Conservation (phyloP, 92 coral and sea anemone genomes). For the Muricea muricata region DNA sequence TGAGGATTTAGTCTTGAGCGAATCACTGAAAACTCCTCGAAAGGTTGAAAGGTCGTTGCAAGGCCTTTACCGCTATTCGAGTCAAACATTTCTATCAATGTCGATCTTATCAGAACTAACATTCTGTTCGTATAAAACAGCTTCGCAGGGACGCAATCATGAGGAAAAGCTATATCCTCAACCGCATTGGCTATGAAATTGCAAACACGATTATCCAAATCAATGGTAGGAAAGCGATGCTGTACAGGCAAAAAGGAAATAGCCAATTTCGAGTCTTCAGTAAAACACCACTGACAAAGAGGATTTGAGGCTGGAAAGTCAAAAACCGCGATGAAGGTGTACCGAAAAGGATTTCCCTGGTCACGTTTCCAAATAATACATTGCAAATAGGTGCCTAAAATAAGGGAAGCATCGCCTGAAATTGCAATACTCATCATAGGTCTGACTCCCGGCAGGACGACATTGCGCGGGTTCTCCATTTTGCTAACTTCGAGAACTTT, state of each 20-base stretch:
- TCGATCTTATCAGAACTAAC: neutral
- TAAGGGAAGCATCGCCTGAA: neutral
- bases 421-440: neutral
- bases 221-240: neutral
- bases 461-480: neutral
- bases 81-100: neutral
- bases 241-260: neutral
- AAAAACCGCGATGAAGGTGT: neutral
- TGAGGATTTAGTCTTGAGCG: neutral
- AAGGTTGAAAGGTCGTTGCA: neutral
- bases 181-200: too few species aligned
- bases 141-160: neutral
- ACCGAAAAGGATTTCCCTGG: neutral
- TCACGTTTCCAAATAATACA: neutral
- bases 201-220: neutral
- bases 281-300: neutral
- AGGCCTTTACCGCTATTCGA: neutral
- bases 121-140: neutral
- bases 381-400: neutral
- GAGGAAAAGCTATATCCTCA: too few species aligned
- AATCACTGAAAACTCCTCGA: neutral
- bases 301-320: too few species aligned
- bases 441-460: neutral
- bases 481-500: neutral
- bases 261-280: neutral